phyloP scores from a whole-genome alignment of 2,888 invertebrate genomes.

The Dusona sp. region DNA sequence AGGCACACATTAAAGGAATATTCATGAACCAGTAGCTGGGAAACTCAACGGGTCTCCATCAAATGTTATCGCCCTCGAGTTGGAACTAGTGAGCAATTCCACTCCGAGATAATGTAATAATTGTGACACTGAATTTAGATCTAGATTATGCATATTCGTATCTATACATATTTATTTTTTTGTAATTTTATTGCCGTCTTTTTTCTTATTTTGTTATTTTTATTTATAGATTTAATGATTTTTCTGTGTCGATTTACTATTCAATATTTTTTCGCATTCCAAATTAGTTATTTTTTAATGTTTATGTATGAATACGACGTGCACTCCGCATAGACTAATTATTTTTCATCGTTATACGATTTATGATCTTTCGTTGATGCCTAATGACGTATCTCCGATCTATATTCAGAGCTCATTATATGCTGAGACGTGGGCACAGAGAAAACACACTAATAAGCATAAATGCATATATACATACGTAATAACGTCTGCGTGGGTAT shows the following conservation, averaged over 20 bases:
- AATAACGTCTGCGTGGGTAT: slow-evolving; percentile 10
- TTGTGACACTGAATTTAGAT: slow-evolving; percentile 42
- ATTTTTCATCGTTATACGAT: slow-evolving; percentile 66
- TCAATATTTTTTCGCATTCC: neutral
- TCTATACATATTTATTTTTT: neutral
- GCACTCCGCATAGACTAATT: slow-evolving; percentile 31
- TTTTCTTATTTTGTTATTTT: neutral
- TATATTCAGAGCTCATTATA: slow-evolving; percentile 57
- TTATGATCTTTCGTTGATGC: slow-evolving; percentile 66
- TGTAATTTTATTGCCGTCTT: neutral
- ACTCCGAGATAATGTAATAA: slow-evolving; percentile 42
- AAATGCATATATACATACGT: slow-evolving; percentile 18
- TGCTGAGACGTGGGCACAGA: slow-evolving; percentile 16
- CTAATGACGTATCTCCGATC: slow-evolving; percentile 61
- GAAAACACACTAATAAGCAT: slow-evolving; percentile 17
- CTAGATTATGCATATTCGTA: neutral
- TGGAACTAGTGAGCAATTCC: slow-evolving; percentile 24
- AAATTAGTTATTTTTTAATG: neutral
- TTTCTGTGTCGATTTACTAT: neutral
- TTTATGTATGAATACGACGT: slow-evolving; percentile 48
- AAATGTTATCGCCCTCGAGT: slow-evolving; percentile 42
- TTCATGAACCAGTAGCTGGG: slow-evolving; percentile 56
- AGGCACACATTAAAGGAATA: slow-evolving; percentile 47
- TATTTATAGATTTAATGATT: neutral
- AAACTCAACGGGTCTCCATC: slow-evolving; percentile 50